phyloP scores from a whole-genome alignment of 2,113 vertebrate genomes.

The Pygoscelis antarcticus region DNA sequence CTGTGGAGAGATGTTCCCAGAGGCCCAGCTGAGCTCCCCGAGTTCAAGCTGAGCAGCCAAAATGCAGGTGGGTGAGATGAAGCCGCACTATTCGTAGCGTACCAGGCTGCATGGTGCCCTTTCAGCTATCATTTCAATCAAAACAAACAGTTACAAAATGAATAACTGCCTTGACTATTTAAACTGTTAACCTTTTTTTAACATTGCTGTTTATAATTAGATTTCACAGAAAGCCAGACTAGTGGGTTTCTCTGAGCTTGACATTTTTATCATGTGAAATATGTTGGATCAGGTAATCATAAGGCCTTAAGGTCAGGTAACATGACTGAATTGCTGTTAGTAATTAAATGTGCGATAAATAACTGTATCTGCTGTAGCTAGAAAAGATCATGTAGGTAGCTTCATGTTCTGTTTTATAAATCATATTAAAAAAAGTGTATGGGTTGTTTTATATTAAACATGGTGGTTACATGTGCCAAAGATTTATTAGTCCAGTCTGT shows the following conservation, averaged over 20 bases:
- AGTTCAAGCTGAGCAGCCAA: not conserved
- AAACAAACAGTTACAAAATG: not conserved
- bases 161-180: slow-evolving; percentile 2
- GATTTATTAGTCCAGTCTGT: slow-evolving; percentile 69
- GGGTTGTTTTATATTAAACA: slow-evolving; percentile 57
- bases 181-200: slow-evolving; percentile 1
- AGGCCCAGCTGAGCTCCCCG: not conserved
- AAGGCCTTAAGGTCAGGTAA: slow-evolving; percentile 49
- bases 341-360: slow-evolving; percentile 49
- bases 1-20: not conserved
- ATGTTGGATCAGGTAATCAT: slow-evolving; percentile 49
- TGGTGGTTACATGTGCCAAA: slow-evolving; percentile 57
- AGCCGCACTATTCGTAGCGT: not conserved
- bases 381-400: slow-evolving; percentile 46
- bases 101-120: not conserved
- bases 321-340: slow-evolving; percentile 36
- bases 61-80: not conserved
- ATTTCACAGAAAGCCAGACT: slow-evolving; percentile 43
- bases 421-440: slow-evolving; percentile 47
- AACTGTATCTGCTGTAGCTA: slow-evolving; percentile 15
- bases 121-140: not conserved
- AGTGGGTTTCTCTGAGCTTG: not conserved
- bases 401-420: slow-evolving; percentile 61
- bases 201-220: slow-evolving; percentile 30
- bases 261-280: slow-evolving; percentile 52